Conservation (phyloP, 1,140 invertebrate species). For the Arctopsyche grandis region DNA sequence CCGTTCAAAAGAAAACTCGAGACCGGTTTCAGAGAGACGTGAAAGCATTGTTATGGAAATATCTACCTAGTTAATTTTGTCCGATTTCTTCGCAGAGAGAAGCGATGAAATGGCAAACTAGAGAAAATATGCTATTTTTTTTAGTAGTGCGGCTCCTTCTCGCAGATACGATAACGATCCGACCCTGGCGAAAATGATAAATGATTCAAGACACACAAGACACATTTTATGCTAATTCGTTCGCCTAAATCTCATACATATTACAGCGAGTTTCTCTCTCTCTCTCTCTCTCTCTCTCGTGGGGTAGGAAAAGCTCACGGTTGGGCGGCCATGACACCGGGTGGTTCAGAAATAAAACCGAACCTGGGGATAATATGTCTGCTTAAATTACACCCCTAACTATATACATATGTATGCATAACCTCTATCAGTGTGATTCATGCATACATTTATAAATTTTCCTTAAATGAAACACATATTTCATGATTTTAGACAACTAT, state of each 20-base stretch:
- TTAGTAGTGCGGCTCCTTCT: background rate
- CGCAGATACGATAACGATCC: constrained; percentile 21
- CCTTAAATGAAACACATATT: too few species aligned
- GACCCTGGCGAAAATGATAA: constrained; percentile 47
- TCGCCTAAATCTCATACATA: constrained; percentile 53
- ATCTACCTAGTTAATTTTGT: background rate
- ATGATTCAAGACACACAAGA: constrained; percentile 52
- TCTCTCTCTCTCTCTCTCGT: too few species aligned
- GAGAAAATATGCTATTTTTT: constrained; percentile 6
- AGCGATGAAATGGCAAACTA: background rate
- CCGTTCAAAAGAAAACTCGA: background rate
- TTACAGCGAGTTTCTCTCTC: too few species aligned
- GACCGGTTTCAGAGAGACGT: background rate
- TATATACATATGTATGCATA: background rate
- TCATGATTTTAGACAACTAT: too few species aligned
- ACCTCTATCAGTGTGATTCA: too few species aligned
- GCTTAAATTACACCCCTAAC: constrained; percentile 12
- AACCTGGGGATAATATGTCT: constrained; percentile 35
- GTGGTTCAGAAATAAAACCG: background rate
- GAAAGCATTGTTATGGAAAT: background rate
- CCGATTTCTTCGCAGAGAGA: background rate
- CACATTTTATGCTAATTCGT: constrained; percentile 54
- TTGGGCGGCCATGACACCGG: constrained; percentile 16
- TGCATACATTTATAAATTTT: too few species aligned
- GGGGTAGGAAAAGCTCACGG: constrained; percentile 11